These are phyloP conservation scores for Cricetomys ansorgei DNA, from an alignment of 2,113 vertebrate species.

Conservation along the genomic window DNA sequence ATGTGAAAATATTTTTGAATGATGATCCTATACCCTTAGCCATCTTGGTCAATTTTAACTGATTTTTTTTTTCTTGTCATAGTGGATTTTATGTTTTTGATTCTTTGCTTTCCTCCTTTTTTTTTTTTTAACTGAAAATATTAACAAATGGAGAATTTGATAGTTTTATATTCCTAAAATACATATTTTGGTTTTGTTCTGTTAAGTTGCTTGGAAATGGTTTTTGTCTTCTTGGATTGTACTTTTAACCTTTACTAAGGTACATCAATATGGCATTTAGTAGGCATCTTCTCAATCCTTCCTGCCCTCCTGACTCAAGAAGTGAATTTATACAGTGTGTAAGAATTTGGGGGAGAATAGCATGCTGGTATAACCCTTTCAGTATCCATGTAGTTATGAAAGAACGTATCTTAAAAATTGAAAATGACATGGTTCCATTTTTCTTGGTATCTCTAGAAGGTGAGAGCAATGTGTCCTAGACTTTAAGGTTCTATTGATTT, in stretches of 20 bases:
- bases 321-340: background rate
- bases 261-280: background rate
- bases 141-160: background rate
- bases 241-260: background rate
- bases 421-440: background rate
- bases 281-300: background rate
- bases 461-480: background rate
- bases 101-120: background rate
- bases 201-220: background rate
- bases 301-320: background rate
- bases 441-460: background rate
- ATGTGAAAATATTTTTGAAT: background rate
- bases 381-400: background rate
- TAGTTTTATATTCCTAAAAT: background rate
- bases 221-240: background rate
- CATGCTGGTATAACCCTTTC: background rate
- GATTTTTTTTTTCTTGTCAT: background rate
- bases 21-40: background rate
- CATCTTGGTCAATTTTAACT: background rate
- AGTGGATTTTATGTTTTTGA: background rate
- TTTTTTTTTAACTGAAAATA: constrained; percentile 4
- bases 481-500: background rate
- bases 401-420: background rate
- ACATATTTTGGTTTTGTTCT: background rate
- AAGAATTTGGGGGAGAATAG: background rate